Percentiles rank a stretch among this genome's conserved stretches.
Evolutionary conservation across 1,140 invertebrate species (phyloP).

Genomic region (Dinoponera quadriceps): DNA sequence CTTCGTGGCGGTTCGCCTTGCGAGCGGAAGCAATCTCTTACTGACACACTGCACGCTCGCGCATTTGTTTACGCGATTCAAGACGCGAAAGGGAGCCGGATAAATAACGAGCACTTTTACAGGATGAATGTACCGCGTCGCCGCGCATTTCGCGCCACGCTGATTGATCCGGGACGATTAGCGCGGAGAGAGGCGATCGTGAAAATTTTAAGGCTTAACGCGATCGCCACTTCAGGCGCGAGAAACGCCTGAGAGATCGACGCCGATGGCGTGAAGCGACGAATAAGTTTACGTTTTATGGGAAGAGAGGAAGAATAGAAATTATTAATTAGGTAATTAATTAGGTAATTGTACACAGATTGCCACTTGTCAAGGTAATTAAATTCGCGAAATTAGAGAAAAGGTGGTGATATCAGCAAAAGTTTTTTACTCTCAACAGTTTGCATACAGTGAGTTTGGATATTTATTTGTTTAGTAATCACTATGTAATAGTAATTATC

Average conservation of each 20-base stretch:
- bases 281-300: no score
- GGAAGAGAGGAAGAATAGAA: no score
- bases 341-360: no score
- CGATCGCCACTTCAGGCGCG: neutral
- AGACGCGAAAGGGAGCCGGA: slow-evolving; percentile 26
- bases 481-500: no score
- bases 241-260: neutral
- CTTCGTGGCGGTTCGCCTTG: slow-evolving; percentile 42
- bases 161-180: slow-evolving; percentile 41
- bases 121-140: slow-evolving; percentile 23
- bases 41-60: slow-evolving; percentile 56
- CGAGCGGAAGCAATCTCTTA: slow-evolving; percentile 58
- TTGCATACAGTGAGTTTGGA: no score
- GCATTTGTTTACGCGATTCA: slow-evolving; percentile 61
- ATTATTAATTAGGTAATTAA: no score
- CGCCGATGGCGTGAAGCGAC: no score
- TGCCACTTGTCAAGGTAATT: no score
- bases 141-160: neutral
- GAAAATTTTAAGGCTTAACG: neutral
- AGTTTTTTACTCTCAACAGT: no score
- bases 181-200: neutral
- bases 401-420: no score
- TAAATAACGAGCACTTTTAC: slow-evolving; percentile 65
- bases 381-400: no score
- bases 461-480: no score